Evolutionary conservation across 1,140 invertebrate species (phyloP).

Genomic region (Ephestia elutella): DNA sequence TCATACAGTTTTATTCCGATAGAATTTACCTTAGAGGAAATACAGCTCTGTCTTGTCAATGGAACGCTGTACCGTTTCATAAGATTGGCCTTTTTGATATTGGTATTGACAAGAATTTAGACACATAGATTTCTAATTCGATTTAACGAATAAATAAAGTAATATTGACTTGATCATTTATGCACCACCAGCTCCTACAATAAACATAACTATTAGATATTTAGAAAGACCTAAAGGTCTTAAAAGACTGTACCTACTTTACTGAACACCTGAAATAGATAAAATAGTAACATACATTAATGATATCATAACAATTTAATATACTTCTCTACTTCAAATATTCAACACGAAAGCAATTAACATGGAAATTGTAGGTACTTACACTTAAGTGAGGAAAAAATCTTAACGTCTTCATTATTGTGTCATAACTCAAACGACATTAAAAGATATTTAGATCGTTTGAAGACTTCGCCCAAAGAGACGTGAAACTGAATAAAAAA

Average conservation of each 20-base stretch:
- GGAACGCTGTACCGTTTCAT: not conserved
- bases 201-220: too few relatives aligned
- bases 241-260: too few relatives aligned
- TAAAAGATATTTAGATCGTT: slow-evolving; percentile 19
- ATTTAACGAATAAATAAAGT: too few relatives aligned
- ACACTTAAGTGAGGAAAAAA: not conserved
- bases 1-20: slow-evolving; percentile 32
- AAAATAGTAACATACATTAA: too few relatives aligned
- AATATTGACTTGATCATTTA: too few relatives aligned
- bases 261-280: too few relatives aligned
- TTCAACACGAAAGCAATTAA: not conserved
- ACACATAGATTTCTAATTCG: too few relatives aligned
- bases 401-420: slow-evolving; percentile 2
- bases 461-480: slow-evolving; percentile 12
- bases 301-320: not conserved
- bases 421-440: slow-evolving; percentile 19
- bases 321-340: not conserved
- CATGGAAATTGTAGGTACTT: not conserved
- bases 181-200: too few relatives aligned
- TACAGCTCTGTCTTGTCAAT: not conserved
- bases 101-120: too few relatives aligned
- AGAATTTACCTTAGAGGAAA: slow-evolving; percentile 35
- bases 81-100: too few relatives aligned
- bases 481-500: slow-evolving; percentile 35
- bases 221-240: too few relatives aligned